phyloP scores from a whole-genome alignment of 2,113 vertebrate species.

The Phalacrocorax brasilianus region DNA sequence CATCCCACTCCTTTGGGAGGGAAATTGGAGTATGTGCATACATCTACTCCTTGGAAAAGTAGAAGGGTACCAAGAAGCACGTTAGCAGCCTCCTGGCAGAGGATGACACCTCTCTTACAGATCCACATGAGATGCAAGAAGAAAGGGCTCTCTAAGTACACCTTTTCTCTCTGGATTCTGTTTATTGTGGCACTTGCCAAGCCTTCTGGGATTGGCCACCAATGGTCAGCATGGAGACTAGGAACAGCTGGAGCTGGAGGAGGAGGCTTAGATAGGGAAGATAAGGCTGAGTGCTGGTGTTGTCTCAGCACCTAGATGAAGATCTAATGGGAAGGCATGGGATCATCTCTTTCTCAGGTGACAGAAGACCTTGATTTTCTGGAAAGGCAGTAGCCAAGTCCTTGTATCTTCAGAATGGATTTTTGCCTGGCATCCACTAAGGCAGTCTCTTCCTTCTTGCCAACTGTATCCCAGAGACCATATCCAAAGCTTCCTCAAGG shows the following conservation, averaged over 20 bases:
- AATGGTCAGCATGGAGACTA: neutral
- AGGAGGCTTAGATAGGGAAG: neutral
- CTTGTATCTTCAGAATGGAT: neutral
- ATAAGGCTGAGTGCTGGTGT: accelerated
- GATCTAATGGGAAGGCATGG: neutral
- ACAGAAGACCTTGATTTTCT: neutral
- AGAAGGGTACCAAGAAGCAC: neutral
- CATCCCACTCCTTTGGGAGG: neutral
- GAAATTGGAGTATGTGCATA: neutral
- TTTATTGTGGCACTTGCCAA: neutral
- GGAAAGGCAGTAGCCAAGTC: neutral
- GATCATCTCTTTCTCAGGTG: neutral
- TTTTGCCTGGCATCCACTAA: neutral
- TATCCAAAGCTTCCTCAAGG: neutral
- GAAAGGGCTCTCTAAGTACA: neutral
- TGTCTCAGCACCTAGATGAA: neutral
- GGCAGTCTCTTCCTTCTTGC: neutral
- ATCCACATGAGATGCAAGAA: neutral
- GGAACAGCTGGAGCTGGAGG: neutral
- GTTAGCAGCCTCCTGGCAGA: neutral
- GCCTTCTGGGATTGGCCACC: neutral
- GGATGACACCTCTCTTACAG: neutral
- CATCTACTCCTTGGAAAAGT: neutral
- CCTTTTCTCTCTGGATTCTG: neutral
- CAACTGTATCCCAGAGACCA: neutral